Evolutionary conservation across 2,113 vertebrate genomes (phyloP), one percentile per base, ranked within the genome.

Genomic region (Lophius piscatorius): DNA sequence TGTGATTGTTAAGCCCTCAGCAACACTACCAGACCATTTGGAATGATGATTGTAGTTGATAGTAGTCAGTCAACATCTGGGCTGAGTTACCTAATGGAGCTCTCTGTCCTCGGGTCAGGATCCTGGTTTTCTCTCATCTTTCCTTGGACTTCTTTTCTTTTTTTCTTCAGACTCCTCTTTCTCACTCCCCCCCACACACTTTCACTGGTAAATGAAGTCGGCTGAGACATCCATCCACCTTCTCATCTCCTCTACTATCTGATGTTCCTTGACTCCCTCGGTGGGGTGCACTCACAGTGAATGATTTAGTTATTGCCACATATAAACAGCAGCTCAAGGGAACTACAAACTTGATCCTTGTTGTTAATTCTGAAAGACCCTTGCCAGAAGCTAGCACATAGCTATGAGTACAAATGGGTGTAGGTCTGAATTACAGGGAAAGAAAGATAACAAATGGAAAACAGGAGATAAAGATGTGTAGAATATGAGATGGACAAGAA

Each of bases 1-100:
- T 4, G 45, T 60, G 23, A 31, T n/a, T 14, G 16, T 47, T 29
- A 46, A 20, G 47, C 36, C 47, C 16, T 21, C 38, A 26, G 35
- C 41, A 22, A 16, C 23, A 10, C 42, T 3, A 10, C 14, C 29
- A 46, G 35, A 61, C 48, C 55, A 40, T 80, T 74, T 62, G 58
- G 51, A 63, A 44, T 35, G 52, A 80, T 63, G 67, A 63, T 38
- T 39, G 54, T 62, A n/a, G n/a, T n/a, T n/a, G 64, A 83, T 84
- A 26, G 55, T 36, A 69, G 74, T 67, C 56, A 52, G 41, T 41
- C 28, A 10, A 61, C 81, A 85, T 85, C 73, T 88, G 83, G 73
- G 64, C 52, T 40, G 44, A 45, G 71, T 87, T 81, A 74, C 39
- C 65, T 78, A 36, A 9, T 58, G 29, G 14, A 39, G 52, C 49